A percentile compares a stretch with the other conserved stretches of the same genome.
These are phyloP conservation scores for Drosophila testacea DNA, from an alignment of 2,888 invertebrate genomes.

Conservation along the genomic window DNA sequence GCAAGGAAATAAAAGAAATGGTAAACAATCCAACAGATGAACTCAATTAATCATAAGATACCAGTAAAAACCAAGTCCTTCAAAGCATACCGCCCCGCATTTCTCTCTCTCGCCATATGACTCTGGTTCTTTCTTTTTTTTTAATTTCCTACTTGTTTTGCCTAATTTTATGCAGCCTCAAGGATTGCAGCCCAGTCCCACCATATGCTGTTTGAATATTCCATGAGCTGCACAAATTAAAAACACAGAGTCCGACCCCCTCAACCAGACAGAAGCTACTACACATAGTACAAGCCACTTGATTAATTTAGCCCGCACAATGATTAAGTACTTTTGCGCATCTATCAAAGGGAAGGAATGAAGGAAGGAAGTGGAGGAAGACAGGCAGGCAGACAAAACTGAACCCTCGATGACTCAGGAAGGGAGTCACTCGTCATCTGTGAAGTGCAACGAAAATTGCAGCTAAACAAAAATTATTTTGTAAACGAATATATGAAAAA, in stretches of 20 bases:
- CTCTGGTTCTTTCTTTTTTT: constrained; percentile 42
- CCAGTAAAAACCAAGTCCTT: constrained; percentile 34
- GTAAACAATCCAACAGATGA: constrained; percentile 75
- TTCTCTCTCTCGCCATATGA: constrained; percentile 58
- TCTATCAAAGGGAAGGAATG: constrained; percentile 41
- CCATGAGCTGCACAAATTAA: constrained; percentile 81
- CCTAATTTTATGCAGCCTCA: constrained; percentile 75
- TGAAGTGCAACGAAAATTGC: constrained; percentile 43
- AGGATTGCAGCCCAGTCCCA: constrained; percentile 62
- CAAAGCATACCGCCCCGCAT: constrained; percentile 43
- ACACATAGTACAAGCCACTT: constrained; percentile 69
- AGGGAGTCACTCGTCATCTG: constrained; percentile 6
- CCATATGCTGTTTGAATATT: constrained; percentile 79
- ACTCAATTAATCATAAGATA: constrained; percentile 79
- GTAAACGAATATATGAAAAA: background rate
- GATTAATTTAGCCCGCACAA: constrained; percentile 83
- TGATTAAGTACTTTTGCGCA: constrained; percentile 82
- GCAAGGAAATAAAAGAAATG: constrained; percentile 57
- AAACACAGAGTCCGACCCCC: constrained; percentile 49
- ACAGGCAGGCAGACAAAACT: constrained; percentile 31
- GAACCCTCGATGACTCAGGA: constrained; percentile 62
- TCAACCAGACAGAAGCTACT: constrained; percentile 31
- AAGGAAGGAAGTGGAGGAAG: constrained; percentile 3
- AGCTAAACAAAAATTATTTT: constrained; percentile 14
- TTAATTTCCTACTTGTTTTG: constrained; percentile 76